phyloP scores from a whole-genome alignment of 2,888 invertebrate genomes.

The Epistrophe grossulariae region DNA sequence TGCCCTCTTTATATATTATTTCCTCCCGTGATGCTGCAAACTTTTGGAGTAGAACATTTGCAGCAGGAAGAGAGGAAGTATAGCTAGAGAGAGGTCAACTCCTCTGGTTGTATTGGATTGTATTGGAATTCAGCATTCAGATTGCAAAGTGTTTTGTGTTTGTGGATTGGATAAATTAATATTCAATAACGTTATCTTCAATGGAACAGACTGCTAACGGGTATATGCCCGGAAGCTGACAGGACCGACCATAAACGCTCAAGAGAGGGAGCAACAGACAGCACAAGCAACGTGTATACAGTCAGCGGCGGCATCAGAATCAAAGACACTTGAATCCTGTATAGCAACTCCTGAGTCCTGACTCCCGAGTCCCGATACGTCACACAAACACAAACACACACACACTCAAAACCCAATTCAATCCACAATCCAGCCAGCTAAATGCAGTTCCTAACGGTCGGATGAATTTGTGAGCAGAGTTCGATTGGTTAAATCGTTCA shows the following conservation, averaged over 20 bases:
- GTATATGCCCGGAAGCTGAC: constrained; percentile 32
- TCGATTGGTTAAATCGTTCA: constrained; percentile 65
- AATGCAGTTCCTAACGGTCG: constrained; percentile 19
- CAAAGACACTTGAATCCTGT: constrained; percentile 7
- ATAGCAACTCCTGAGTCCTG: not conserved
- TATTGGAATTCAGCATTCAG: constrained; percentile 32
- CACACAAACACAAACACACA: not conserved
- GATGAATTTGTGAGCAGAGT: constrained; percentile 40
- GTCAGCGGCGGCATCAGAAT: not conserved
- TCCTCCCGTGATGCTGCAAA: not conserved
- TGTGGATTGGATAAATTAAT: constrained; percentile 71
- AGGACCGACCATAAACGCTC: constrained; percentile 5
- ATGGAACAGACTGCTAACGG: constrained; percentile 45
- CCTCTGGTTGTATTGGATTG: constrained; percentile 26
- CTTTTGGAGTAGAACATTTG: not conserved
- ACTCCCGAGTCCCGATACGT: not conserved
- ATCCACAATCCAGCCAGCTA: constrained; percentile 17
- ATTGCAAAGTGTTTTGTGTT: constrained; percentile 66
- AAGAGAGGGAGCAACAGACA: constrained; percentile 18
- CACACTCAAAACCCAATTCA: not conserved
- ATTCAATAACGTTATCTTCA: constrained; percentile 69
- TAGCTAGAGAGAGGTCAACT: constrained; percentile 31
- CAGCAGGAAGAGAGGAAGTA: not conserved
- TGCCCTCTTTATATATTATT: not conserved
- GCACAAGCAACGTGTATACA: not conserved